phyloP scores from a whole-genome alignment of 2,797 vertebrate genomes.

The Sus cebifrons region DNA sequence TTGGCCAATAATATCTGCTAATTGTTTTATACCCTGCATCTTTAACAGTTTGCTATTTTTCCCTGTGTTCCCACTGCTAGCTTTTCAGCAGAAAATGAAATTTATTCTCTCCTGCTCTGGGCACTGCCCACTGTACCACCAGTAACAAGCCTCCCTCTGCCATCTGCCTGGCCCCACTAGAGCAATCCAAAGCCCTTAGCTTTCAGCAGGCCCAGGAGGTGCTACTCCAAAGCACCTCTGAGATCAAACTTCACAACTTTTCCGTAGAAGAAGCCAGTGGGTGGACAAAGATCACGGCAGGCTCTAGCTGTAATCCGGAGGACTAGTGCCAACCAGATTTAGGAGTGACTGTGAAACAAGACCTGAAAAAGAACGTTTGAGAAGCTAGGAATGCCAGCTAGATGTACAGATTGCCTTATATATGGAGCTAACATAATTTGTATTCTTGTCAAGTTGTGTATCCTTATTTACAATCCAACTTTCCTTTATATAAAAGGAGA shows the following conservation, averaged over 20 bases:
- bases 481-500: not conserved
- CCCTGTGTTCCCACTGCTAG: not conserved
- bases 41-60: not conserved
- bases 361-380: not conserved
- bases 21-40: not conserved
- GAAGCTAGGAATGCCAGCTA: not conserved
- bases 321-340: not conserved
- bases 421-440: not conserved
- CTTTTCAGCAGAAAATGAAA: not conserved
- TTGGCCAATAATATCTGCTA: not conserved
- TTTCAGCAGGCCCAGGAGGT: accelerated
- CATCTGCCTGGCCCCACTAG: not conserved
- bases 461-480: not conserved
- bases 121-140: not conserved
- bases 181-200: not conserved
- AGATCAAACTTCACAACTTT: not conserved
- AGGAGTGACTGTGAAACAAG: not conserved
- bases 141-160: not conserved
- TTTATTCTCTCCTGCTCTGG: not conserved
- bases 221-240: not conserved
- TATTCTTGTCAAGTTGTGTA: not conserved
- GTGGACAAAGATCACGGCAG: not conserved
- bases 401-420: not conserved
- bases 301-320: not conserved
- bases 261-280: not conserved